These are phyloP conservation scores for Lithobates pipiens DNA, from an alignment of 2,797 vertebrate species.

Conservation along the genomic window DNA sequence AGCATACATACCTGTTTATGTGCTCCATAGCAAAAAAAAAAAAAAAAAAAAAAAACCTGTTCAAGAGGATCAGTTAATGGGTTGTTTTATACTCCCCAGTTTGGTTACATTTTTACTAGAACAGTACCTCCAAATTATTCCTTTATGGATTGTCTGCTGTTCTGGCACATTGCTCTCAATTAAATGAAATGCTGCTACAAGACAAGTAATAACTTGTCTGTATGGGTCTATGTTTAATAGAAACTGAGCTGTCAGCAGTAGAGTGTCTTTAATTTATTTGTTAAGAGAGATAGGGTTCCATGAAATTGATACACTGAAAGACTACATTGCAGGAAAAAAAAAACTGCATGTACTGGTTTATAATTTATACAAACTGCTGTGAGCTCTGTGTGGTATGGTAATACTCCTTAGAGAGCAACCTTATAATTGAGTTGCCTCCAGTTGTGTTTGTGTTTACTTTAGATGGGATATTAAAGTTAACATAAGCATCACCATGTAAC, in stretches of 20 bases:
- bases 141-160: background rate
- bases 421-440: slow-evolving; percentile 46
- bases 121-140: background rate
- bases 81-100: background rate
- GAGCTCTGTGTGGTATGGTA: slow-evolving; percentile 24
- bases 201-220: slow-evolving; percentile 12
- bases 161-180: slow-evolving; percentile 3
- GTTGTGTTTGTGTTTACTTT: slow-evolving; percentile 31
- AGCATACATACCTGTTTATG: background rate
- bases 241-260: slow-evolving; percentile 20
- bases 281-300: slow-evolving; percentile 15
- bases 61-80: background rate
- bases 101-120: background rate
- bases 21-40: background rate
- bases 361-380: slow-evolving; percentile 29
- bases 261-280: slow-evolving; percentile 17
- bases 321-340: slow-evolving; percentile 10
- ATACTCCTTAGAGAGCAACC: slow-evolving; percentile 20
- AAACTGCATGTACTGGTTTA: slow-evolving; percentile 14
- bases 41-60: background rate
- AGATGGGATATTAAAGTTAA: slow-evolving; percentile 29
- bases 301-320: slow-evolving; percentile 8
- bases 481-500: background rate
- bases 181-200: slow-evolving; percentile 7
- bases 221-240: slow-evolving; percentile 4